Evolutionary conservation across 1,140 invertebrate genomes (phyloP), one percentile per base, ranked within the genome.

Genomic region (Vollenhovia emeryi): DNA sequence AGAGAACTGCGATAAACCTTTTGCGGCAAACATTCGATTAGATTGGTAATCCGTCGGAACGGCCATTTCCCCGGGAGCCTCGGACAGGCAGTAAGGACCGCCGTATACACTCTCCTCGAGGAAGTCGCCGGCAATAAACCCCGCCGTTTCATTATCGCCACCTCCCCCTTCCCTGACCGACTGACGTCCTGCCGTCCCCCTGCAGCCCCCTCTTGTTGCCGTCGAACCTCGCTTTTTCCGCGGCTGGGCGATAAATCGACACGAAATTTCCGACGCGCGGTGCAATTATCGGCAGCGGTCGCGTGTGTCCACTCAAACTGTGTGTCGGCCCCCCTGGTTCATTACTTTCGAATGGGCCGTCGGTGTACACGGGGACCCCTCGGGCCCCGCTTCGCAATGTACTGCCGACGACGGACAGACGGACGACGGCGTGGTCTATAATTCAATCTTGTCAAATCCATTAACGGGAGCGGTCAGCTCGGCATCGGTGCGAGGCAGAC

Each of bases 391-490:
- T 52, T 62, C 40, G 74, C n/a, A 85, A 73, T 84, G 69, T 86
- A 88, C 75, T 87, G 86, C 69, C 76, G 73, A 57, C 82, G 83
- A 90, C 78, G 79, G 30, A 69, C 76, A 66, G 62, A 68, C 59
- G 75, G 85, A 89, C 69, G 83, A 59, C 76, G 86, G 45, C 60
- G 55, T 75, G 84, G 83, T 66, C 90, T 88, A 91, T 91, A 91
- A 91, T 91, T 91, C 90, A 91, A 91, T 91, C 90, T 91, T 91
- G 90, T 91, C 90, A 91, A 91, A 91, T 91, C 86, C 90, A 91
- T 91, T 91, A 91, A 91, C 90, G 76, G 84, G 52, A 27, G 45
- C 75, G 75, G 86, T 76, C 55, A 60, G 88, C 55, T 82, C 71
- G n/a, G 55, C 74, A 52, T 89, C 59, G 76, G 27, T 64, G 45